These are phyloP conservation scores for Drosophila nigricruria DNA, from an alignment of 2,888 invertebrate species.

Conservation along the genomic window DNA sequence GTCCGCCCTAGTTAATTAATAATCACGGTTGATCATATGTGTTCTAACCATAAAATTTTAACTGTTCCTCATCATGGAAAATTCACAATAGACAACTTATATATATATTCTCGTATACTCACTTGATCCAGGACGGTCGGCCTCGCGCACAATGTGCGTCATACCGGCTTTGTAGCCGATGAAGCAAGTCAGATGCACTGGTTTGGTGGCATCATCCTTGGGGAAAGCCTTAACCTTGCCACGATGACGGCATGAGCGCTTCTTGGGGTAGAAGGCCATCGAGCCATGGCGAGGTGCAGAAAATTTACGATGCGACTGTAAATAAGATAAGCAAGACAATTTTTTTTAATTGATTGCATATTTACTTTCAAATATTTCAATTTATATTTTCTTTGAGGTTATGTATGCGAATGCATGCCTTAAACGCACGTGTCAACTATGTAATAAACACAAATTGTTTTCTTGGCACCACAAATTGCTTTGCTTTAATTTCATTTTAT, in stretches of 20 bases:
- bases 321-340: slow-evolving; percentile 5
- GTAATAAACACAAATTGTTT: not conserved
- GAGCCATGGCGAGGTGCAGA: slow-evolving; percentile 99
- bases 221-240: slow-evolving; percentile 99
- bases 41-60: slow-evolving; percentile 84
- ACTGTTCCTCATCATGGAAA: slow-evolving; percentile 83
- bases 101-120: slow-evolving; percentile 86
- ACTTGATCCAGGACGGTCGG: slow-evolving; percentile 99
- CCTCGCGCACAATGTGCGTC: slow-evolving; percentile 99
- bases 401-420: slow-evolving; percentile 16
- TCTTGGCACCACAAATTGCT: not conserved
- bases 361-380: not conserved
- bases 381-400: slow-evolving; percentile 33
- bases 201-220: slow-evolving; percentile 97
- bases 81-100: too few relatives aligned
- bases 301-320: slow-evolving; percentile 99
- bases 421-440: not conserved
- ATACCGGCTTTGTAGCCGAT: slow-evolving; percentile 99
- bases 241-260: slow-evolving; percentile 97
- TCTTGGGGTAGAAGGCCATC: slow-evolving; percentile 99
- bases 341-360: not conserved
- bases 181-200: slow-evolving; percentile 98
- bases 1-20: slow-evolving; percentile 86
- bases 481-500: not conserved
- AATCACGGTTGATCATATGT: slow-evolving; percentile 84